phyloP scores from a whole-genome alignment of 2,888 invertebrate species.

The Micropterix aruncella region DNA sequence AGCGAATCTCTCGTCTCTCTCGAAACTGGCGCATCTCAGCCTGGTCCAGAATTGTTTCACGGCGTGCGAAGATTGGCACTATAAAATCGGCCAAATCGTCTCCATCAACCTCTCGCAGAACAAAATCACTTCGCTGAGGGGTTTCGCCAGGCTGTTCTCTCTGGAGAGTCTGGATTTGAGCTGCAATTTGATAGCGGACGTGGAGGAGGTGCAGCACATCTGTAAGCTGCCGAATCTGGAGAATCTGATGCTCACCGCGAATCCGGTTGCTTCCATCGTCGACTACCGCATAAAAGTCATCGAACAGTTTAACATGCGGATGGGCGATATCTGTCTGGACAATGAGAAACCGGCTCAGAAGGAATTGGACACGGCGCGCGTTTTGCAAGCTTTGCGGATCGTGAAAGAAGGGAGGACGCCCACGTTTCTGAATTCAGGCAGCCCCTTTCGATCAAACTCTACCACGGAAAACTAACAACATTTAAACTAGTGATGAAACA shows the following conservation, averaged over 20 bases:
- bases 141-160: slow-evolving; percentile 74
- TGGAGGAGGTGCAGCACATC: slow-evolving; percentile 69
- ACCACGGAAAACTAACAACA: neutral
- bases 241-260: slow-evolving; percentile 74
- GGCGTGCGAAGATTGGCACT: slow-evolving; percentile 63
- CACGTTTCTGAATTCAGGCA: slow-evolving; percentile 23
- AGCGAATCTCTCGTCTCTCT: slow-evolving; percentile 63
- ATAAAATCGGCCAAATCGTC: slow-evolving; percentile 79
- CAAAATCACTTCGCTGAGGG: slow-evolving; percentile 52
- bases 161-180: slow-evolving; percentile 75
- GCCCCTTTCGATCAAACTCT: neutral
- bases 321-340: slow-evolving; percentile 74
- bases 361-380: slow-evolving; percentile 84
- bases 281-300: slow-evolving; percentile 87
- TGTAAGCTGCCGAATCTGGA: slow-evolving; percentile 77
- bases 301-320: slow-evolving; percentile 73
- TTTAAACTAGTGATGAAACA: too few relatives aligned
- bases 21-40: slow-evolving; percentile 61
- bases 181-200: slow-evolving; percentile 67
- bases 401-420: slow-evolving; percentile 57
- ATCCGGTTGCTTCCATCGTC: slow-evolving; percentile 70
- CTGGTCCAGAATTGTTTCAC: slow-evolving; percentile 67
- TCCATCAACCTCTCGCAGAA: slow-evolving; percentile 78
- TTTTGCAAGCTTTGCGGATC: slow-evolving; percentile 73
- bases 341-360: slow-evolving; percentile 75